Percentiles rank a stretch among this genome's conserved stretches.
Evolutionary conservation across 1,140 invertebrate genomes (phyloP).

Genomic region (Brachionus angularis): DNA sequence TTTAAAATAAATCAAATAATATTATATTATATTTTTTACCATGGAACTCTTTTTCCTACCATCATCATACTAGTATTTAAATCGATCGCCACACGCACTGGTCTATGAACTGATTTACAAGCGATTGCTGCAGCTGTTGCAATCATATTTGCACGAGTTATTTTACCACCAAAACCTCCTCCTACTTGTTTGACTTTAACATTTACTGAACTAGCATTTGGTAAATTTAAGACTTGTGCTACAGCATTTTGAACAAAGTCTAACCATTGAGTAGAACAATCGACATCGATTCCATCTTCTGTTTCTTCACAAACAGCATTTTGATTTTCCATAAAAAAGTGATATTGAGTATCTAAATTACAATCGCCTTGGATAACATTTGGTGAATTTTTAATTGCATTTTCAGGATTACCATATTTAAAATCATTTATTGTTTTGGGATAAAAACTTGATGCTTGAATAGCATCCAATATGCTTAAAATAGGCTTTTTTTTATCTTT

Average conservation of each 20-base stretch:
- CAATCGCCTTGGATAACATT: slow-evolving; percentile 69
- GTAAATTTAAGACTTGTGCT: slow-evolving; percentile 69
- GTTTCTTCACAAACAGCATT: slow-evolving; percentile 66
- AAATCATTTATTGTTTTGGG: slow-evolving; percentile 49
- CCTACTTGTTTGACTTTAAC: slow-evolving; percentile 76
- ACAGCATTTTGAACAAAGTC: slow-evolving; percentile 69
- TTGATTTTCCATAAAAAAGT: slow-evolving; percentile 91
- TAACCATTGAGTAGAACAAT: slow-evolving; percentile 76
- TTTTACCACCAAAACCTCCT: slow-evolving; percentile 93
- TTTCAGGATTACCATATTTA: slow-evolving; percentile 28
- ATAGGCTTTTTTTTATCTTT: slow-evolving; percentile 58
- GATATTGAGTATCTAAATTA: slow-evolving; percentile 83
- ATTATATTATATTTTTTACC: too few relatives aligned
- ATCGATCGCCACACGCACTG: slow-evolving; percentile 81
- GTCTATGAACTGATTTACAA: slow-evolving; percentile 61
- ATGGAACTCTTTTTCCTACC: slow-evolving; percentile 80
- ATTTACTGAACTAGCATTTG: slow-evolving; percentile 68
- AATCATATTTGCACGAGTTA: slow-evolving; percentile 66
- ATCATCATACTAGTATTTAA: slow-evolving; percentile 89
- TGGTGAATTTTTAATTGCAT: slow-evolving; percentile 27
- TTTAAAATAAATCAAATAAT: too few relatives aligned
- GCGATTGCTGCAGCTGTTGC: slow-evolving; percentile 61
- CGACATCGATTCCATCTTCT: slow-evolving; percentile 75
- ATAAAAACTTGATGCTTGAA: slow-evolving; percentile 56
- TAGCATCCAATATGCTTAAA: slow-evolving; percentile 64